Conservation (phyloP, 2,113 vertebrate species). For the Pandion haliaetus region DNA sequence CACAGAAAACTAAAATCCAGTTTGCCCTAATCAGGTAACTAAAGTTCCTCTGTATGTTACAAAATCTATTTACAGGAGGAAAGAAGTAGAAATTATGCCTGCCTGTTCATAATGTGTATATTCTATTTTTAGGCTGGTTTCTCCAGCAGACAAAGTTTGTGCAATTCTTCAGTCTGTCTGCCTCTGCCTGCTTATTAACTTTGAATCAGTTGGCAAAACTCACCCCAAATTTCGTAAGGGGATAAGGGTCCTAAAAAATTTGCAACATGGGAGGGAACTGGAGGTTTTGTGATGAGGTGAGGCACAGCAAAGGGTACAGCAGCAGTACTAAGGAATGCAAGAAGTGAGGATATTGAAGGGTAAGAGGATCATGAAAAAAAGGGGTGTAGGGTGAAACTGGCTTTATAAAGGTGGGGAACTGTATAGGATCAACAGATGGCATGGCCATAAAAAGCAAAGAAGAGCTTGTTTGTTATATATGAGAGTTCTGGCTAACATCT, state of each 20-base stretch:
- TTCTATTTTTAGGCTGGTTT: background rate
- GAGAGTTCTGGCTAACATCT: background rate
- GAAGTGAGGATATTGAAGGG: background rate
- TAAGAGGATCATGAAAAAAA: background rate
- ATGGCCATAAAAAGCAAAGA: background rate
- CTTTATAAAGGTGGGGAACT: background rate
- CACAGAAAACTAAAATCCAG: background rate
- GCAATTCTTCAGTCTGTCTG: background rate
- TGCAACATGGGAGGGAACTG: background rate
- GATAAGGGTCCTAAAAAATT: background rate
- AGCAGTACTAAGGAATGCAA: background rate
- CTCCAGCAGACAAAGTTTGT: background rate
- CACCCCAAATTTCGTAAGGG: background rate
- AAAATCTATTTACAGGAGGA: background rate
- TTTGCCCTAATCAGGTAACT: background rate
- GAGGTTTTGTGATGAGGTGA: background rate
- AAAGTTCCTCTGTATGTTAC: background rate
- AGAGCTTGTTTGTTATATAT: background rate
- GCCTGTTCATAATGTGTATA: background rate
- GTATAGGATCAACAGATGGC: background rate
- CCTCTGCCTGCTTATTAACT: background rate
- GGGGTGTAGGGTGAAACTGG: background rate
- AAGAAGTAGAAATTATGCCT: background rate
- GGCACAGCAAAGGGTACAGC: background rate
- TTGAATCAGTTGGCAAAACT: background rate